Base-by-base conservation (phyloP, 2,113 vertebrate genomes). In the Paracanthobrama guichenoti region DNA sequence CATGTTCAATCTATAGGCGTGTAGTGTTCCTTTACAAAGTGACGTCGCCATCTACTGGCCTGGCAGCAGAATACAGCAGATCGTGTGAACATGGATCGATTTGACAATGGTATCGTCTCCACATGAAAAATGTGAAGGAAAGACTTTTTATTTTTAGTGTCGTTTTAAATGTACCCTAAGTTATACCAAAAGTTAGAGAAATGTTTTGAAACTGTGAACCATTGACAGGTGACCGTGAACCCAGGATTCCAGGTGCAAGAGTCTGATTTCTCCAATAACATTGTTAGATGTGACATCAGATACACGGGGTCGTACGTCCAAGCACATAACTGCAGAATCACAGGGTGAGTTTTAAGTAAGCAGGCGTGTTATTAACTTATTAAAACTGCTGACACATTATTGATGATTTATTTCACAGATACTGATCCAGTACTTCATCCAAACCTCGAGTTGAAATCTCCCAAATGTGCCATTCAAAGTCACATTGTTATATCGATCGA, bases 181-280 rank as follows among this genome's bases (percentile, higher is more conserved):
- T 7, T 16, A 55, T 42, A 3, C 74, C 5, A 59, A 31, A 26
- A 53, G 7, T 10, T 11, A 12, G 16, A 78, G 16, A 11, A 3
- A 18, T 50, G 13, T 6, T 55, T 66, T 46, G 5, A 62, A n/a
- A 28, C 35, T 39, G 35, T 82, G 53, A 71, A 12, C 28, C 71
- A 14, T 57, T 12, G 42, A 50, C 78, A 95, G 95, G 95, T 96
- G 71, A 94, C 92, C 3, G 95, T 96, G 79, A 96, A 96, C 82
- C 95, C 95, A 1, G 91, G 90, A 57, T 93, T 91, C 81, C 89
- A 92, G 18, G 95, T 96, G 14, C 88, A 89, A 42, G 95, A 96
- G 90, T 94, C 92, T 0, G 94, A 95, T 78, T 95, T 93, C 87
- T 93, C 94, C 57, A 96, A 96, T 91, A 96, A 96, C 2, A 86